Evolutionary conservation across 2,113 vertebrate genomes (phyloP).

Genomic region (crab-eating macaque (Macaca fascicularis)): T2T-MFA8v1.1 NC_088395.1:3170501-3171000

Average conservation of each 20-base stretch:
- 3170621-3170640: background rate
- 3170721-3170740: background rate
- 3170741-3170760: background rate
- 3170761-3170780: background rate
- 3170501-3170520: background rate
- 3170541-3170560: background rate
- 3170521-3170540: background rate
- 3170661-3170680: background rate
- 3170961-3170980: background rate
- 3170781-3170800: background rate
- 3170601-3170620: no score
- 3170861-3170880: background rate
- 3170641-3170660: background rate
- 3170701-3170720: background rate
- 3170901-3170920: background rate
- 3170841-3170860: background rate
- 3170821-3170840: no score
- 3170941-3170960: accelerated
- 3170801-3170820: no score
- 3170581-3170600: background rate
- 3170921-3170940: accelerated
- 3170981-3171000: background rate
- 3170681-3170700: background rate
- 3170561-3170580: background rate
- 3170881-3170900: background rate